These are phyloP conservation scores for Altica lythri DNA, from an alignment of 2,888 invertebrate species.

Conservation along the genomic window DNA sequence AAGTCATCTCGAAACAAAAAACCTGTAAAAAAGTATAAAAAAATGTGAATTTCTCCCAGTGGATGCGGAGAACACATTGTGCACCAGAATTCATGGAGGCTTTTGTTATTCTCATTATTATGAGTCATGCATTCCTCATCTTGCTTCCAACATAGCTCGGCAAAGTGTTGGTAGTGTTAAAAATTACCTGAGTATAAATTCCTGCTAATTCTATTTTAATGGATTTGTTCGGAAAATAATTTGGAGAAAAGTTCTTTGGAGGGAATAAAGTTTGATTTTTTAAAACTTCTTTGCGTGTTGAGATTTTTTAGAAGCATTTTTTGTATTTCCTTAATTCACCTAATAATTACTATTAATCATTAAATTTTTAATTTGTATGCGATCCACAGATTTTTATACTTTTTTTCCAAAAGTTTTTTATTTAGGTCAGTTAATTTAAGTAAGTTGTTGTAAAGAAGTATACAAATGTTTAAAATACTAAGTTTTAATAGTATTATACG, in stretches of 20 bases:
- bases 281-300: too few relatives aligned
- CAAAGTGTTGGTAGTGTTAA: constrained; percentile 20
- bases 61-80: constrained; percentile 41
- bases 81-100: constrained; percentile 40
- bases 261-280: constrained; percentile 2
- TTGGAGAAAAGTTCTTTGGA: constrained; percentile 12
- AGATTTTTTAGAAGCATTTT: too few relatives aligned
- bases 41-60: constrained; percentile 42
- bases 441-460: too few relatives aligned
- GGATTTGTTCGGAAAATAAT: constrained; percentile 15
- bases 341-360: too few relatives aligned
- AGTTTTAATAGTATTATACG: too few relatives aligned
- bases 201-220: constrained; percentile 18
- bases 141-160: constrained; percentile 6
- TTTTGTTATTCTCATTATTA: constrained; percentile 42
- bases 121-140: constrained; percentile 30
- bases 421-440: too few relatives aligned
- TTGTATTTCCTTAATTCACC: too few relatives aligned
- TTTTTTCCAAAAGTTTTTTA: too few relatives aligned
- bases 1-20: constrained; percentile 13
- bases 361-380: too few relatives aligned
- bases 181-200: constrained; percentile 31
- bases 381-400: too few relatives aligned
- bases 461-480: too few relatives aligned
- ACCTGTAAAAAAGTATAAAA: constrained; percentile 5